Percentiles rank a stretch among this genome's conserved stretches.
Conservation (phyloP, 2,113 vertebrate genomes). For the Sphaerodactylus townsendi region DNA sequence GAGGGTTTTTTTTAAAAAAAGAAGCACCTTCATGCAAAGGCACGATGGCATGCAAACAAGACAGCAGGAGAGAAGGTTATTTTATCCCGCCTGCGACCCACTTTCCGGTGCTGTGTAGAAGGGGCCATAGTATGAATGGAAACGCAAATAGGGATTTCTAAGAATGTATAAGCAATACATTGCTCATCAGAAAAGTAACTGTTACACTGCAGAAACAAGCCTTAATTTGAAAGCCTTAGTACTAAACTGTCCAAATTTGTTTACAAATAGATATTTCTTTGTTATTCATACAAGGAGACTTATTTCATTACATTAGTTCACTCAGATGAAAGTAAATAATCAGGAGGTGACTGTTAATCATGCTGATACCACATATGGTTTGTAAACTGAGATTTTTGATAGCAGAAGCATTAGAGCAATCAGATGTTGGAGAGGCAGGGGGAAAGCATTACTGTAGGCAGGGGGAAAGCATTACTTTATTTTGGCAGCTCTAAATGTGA, state of each 20-base stretch:
- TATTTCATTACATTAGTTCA: constrained; percentile 56
- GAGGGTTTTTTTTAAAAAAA: no score
- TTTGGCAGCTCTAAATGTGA: constrained; percentile 8
- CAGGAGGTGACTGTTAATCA: constrained; percentile 67
- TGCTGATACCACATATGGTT: constrained; percentile 53
- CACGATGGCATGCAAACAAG: no score
- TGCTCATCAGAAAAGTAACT: constrained; percentile 73
- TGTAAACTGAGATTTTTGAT: constrained; percentile 56
- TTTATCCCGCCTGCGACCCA: no score
- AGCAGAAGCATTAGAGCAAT: constrained; percentile 49
- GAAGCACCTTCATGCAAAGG: no score
- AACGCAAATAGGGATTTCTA: constrained; percentile 3
- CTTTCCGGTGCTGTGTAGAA: no score
- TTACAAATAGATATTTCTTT: constrained; percentile 69
- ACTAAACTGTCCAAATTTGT: constrained; percentile 64
- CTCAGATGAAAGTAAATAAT: constrained; percentile 61
- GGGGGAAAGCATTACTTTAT: constrained; percentile 16
- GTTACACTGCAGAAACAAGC: constrained; percentile 8
- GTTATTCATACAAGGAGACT: constrained; percentile 48
- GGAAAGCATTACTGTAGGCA: background rate
- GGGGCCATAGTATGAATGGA: constrained; percentile 31
- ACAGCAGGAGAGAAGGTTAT: no score
- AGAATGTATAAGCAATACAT: constrained; percentile 64
- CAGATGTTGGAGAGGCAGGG: constrained; percentile 39
- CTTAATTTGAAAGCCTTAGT: constrained; percentile 53